Conservation (phyloP, 2,113 vertebrate genomes). For the Ceuthmochares aereus region DNA sequence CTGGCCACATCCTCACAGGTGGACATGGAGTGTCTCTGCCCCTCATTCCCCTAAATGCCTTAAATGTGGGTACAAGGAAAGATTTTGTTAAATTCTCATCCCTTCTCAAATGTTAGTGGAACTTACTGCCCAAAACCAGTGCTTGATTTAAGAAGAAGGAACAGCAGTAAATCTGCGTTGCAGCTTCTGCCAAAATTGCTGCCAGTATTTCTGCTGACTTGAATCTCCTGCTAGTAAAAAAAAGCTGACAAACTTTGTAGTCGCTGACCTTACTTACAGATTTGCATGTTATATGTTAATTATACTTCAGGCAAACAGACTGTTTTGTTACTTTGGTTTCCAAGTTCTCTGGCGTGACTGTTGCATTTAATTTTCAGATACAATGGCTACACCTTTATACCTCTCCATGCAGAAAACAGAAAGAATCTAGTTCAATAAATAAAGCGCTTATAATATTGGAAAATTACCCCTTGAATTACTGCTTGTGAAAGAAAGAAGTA, state of each 20-base stretch:
- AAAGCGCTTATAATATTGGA: background rate
- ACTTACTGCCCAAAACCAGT: background rate
- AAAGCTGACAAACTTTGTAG: background rate
- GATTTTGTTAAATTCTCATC: background rate
- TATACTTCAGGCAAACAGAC: background rate
- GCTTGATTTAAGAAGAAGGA: background rate
- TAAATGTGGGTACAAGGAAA: background rate
- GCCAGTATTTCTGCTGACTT: background rate
- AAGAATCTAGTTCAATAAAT: background rate
- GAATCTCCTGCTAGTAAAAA: background rate
- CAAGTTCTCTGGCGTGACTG: rapidly evolving
- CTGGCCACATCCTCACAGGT: background rate
- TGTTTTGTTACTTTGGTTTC: background rate
- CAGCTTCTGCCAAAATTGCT: background rate
- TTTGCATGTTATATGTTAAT: background rate
- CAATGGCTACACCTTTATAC: background rate
- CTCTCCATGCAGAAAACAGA: background rate
- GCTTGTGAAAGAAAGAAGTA: background rate
- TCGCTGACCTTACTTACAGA: background rate
- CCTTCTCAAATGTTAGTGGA: background rate
- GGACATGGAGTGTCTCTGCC: background rate
- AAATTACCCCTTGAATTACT: background rate
- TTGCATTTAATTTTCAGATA: background rate
- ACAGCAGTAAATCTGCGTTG: background rate
- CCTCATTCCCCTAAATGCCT: background rate